phyloP scores from a whole-genome alignment of 1,140 invertebrate genomes.

The Thaumatotibia leucotreta region DNA sequence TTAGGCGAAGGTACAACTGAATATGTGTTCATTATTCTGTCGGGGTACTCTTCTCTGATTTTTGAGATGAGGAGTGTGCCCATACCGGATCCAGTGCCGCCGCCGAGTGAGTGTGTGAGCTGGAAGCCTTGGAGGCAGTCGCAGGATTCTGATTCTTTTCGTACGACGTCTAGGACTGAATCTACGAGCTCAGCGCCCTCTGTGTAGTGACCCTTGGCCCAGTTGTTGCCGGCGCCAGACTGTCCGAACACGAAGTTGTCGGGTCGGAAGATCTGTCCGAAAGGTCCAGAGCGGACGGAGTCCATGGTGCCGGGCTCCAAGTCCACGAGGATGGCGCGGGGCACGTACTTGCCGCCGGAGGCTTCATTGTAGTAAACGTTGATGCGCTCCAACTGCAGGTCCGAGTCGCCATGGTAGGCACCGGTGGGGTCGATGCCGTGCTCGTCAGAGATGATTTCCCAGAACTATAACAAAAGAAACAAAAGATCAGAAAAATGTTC shows the following conservation, averaged over 20 bases:
- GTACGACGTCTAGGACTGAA: slow-evolving; percentile 87
- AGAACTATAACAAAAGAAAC: slow-evolving; percentile 84
- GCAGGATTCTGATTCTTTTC: slow-evolving; percentile 88
- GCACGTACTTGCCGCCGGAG: slow-evolving; percentile 91
- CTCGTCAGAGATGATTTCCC: slow-evolving; percentile 95
- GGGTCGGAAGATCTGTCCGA: slow-evolving; percentile 90
- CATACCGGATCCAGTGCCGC: slow-evolving; percentile 92
- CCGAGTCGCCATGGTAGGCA: slow-evolving; percentile 88
- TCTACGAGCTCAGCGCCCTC: slow-evolving; percentile 86
- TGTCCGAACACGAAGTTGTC: slow-evolving; percentile 94
- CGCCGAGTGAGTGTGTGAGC: slow-evolving; percentile 86
- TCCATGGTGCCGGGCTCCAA: slow-evolving; percentile 96
- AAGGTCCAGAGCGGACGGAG: slow-evolving; percentile 90
- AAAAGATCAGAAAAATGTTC: neutral
- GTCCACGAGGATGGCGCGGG: slow-evolving; percentile 86
- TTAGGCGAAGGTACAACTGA: slow-evolving; percentile 89
- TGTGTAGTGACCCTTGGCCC: slow-evolving; percentile 95
- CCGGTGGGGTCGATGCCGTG: slow-evolving; percentile 92
- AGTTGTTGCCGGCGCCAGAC: slow-evolving; percentile 90
- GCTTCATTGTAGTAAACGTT: slow-evolving; percentile 96
- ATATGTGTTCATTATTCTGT: slow-evolving; percentile 92
- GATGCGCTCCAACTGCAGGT: slow-evolving; percentile 91
- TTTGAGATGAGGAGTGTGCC: slow-evolving; percentile 92
- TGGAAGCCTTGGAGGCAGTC: slow-evolving; percentile 88
- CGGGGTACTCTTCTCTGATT: slow-evolving; percentile 92